A percentile compares a stretch with the other conserved stretches of the same genome.
phyloP scores from a whole-genome alignment of 2,888 invertebrate species.

The Cephus runcator region DNA sequence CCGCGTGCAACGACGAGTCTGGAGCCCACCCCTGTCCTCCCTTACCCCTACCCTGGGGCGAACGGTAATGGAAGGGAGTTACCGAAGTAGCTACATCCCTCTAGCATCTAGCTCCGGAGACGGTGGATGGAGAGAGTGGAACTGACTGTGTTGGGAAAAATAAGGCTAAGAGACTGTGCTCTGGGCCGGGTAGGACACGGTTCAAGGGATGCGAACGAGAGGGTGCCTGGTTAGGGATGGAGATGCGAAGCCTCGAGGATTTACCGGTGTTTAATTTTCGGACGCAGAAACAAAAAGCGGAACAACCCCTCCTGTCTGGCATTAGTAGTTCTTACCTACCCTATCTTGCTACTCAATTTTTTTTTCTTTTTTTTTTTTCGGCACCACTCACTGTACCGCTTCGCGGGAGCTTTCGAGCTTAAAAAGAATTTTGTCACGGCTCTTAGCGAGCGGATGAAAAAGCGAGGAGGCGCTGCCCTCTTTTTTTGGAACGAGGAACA shows the following conservation, averaged over 20 bases:
- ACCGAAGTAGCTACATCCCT: constrained; percentile 1
- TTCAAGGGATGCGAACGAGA: constrained; percentile 3
- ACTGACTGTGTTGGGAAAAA: not conserved
- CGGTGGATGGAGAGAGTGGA: not conserved
- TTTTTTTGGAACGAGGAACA: not conserved
- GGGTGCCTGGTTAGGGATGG: not conserved
- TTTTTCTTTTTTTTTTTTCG: not conserved
- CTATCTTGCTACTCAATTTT: not conserved
- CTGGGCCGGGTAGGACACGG: not conserved
- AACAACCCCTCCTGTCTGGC: not conserved
- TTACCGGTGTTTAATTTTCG: constrained; percentile 10
- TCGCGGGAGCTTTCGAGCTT: constrained; percentile 4
- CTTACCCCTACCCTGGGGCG: not conserved
- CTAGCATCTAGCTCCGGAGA: not conserved
- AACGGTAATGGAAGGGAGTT: not conserved
- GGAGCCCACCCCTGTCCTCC: not conserved
- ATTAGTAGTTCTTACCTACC: constrained; percentile 5
- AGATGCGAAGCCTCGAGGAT: constrained; percentile 1
- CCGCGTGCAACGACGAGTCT: constrained; percentile 2
- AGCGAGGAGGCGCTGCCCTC: not conserved
- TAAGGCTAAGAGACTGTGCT: not conserved
- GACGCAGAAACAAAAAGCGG: constrained; percentile 5
- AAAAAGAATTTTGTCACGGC: constrained; percentile 5
- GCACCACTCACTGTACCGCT: not conserved
- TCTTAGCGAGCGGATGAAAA: not conserved